A percentile compares a stretch with the other conserved stretches of the same genome.
Conservation (phyloP, 1,140 invertebrate genomes). For the Geopemphigus sp. region DNA sequence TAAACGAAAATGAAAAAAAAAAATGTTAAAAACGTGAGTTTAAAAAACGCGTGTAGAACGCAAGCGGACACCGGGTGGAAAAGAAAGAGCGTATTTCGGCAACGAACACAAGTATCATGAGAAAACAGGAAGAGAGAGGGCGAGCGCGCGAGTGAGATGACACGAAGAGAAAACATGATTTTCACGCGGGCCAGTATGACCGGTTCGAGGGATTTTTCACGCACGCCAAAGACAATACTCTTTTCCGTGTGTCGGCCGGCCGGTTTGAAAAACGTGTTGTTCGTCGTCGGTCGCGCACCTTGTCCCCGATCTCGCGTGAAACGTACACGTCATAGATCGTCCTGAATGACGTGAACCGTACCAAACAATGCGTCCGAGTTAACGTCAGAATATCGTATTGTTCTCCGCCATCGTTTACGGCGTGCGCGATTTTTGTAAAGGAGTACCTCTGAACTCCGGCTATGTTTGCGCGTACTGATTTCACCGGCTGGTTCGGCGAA, state of each 20-base stretch:
- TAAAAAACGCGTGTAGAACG: slow-evolving; percentile 24
- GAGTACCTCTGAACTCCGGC: too few relatives aligned
- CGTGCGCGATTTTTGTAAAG: too few relatives aligned
- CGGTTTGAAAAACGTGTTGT: background rate
- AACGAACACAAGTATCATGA: slow-evolving; percentile 34
- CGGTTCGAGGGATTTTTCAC: background rate
- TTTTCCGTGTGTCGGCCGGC: background rate
- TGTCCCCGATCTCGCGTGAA: too few relatives aligned
- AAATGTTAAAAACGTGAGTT: background rate
- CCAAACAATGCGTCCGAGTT: too few relatives aligned
- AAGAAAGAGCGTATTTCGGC: slow-evolving; percentile 34
- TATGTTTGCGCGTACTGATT: too few relatives aligned
- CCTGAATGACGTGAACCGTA: too few relatives aligned
- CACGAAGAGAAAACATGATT: slow-evolving; percentile 39
- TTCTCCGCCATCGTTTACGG: too few relatives aligned
- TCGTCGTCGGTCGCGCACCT: too few relatives aligned
- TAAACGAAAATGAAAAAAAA: background rate
- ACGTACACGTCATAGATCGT: too few relatives aligned
- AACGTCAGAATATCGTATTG: too few relatives aligned
- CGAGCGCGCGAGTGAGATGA: too few relatives aligned
- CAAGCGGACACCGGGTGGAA: slow-evolving; percentile 26
- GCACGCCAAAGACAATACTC: slow-evolving; percentile 29
- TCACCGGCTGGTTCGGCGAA: too few relatives aligned
- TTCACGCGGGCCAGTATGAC: slow-evolving; percentile 30
- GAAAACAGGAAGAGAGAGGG: background rate